Percentiles rank a stretch among this genome's conserved stretches.
phyloP scores from a whole-genome alignment of 2,888 invertebrate genomes.

The Azorinus chamasolen region DNA sequence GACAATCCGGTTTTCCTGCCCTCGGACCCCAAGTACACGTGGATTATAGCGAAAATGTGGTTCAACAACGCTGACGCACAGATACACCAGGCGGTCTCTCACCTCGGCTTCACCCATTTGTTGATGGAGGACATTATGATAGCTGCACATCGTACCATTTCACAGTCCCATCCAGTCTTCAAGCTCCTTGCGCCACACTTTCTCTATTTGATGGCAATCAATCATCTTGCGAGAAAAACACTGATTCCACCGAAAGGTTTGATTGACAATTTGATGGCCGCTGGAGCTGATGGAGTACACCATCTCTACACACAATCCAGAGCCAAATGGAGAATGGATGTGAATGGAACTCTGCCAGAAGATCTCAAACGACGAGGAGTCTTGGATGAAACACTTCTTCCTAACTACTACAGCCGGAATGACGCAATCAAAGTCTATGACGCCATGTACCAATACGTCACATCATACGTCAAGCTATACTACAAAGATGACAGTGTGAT shows the following conservation, averaged over 20 bases:
- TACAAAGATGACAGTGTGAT: too few species aligned
- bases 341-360: too few species aligned
- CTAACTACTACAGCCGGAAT: too few species aligned
- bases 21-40: conserved; percentile 82
- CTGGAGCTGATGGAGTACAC: background rate
- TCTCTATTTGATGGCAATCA: conserved; percentile 86
- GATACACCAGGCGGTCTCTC: conserved; percentile 85
- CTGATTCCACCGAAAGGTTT: conserved; percentile 13
- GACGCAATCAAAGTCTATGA: too few species aligned
- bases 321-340: too few species aligned
- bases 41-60: conserved; percentile 86
- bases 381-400: too few species aligned
- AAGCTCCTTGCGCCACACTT: conserved; percentile 80
- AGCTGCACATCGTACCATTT: conserved; percentile 86
- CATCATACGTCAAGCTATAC: too few species aligned
- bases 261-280: conserved; percentile 27
- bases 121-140: conserved; percentile 87
- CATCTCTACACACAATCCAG: too few species aligned
- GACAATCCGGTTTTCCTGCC: conserved; percentile 86
- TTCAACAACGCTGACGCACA: conserved; percentile 60
- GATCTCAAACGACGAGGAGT: too few species aligned
- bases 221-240: conserved; percentile 81
- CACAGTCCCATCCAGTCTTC: conserved; percentile 87
- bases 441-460: too few species aligned
- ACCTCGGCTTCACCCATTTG: conserved; percentile 86